Evolutionary conservation across 92 coral and sea anemone genomes (phyloP), one percentile per base, ranked within the genome.

Genomic region (Hydrozoanthus gracilis): DNA sequence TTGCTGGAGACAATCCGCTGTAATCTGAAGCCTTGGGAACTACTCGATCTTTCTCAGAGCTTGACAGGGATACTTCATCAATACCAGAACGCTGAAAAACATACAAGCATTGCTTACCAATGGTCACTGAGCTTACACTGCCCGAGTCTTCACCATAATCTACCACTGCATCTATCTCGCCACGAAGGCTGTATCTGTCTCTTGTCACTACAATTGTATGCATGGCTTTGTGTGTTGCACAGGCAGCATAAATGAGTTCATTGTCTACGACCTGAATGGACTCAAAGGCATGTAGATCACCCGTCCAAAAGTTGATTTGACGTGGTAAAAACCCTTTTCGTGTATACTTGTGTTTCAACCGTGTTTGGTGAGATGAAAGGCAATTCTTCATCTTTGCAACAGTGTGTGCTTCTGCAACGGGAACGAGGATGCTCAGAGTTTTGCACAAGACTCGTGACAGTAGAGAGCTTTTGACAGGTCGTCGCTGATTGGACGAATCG

Each of bases 111-210:
- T 84, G 39, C 56, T 83, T 69, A 20, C 73, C 61, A 70, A 88
- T 80, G 35, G 88, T 76, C 88, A 88, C 60, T 27, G 91, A n/a
- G 46, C 88, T 88, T 8, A 88, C 88, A 51, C 64, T 88, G 39
- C 88, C 88, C 91, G 88, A 88, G 67, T 83, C 68, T 50, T 72
- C 73, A 12, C 83, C 72, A 51, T 88, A 88, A 47, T 83, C 83
- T 4, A 77, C 51, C 51, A 20, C 88, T 56, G 45, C 87, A 77
- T 60, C 91, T 77, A 51, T 77, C 14, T 83, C 73, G 74, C 91
- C 91, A 74, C 88, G 91, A 82, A 88, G 87, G 39, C 88, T 83
- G 75, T 88, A 61, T 39, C 88, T 88, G 50, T 88, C 88, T 58
- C 78, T 56, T 68, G 88, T 51, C n/a, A n/a, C n/a, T n/a, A n/a